Percentiles rank a stretch among this genome's conserved stretches.
Evolutionary conservation across 2,797 vertebrate genomes (phyloP).

Genomic region (Argyrosomus regius): DNA sequence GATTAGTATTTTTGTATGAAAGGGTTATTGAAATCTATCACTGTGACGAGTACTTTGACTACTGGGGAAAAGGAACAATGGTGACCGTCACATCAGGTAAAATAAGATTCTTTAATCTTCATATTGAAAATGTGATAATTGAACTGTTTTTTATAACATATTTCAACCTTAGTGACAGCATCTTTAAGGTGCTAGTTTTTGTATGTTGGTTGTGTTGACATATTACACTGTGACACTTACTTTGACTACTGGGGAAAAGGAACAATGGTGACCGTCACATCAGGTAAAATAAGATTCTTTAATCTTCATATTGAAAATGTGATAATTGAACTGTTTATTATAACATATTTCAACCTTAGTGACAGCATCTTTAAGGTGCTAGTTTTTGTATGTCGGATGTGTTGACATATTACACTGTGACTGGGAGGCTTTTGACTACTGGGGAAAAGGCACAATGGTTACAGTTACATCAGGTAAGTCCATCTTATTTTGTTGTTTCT

Average conservation of each 20-base stretch:
- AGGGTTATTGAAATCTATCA: slow-evolving; percentile 26
- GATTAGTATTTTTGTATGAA: slow-evolving; percentile 50
- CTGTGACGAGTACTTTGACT: slow-evolving; percentile 67
- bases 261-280: too few relatives aligned
- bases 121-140: background rate
- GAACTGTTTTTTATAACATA: background rate
- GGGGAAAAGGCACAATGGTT: slow-evolving; percentile 76
- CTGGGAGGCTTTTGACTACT: too few relatives aligned
- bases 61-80: slow-evolving; percentile 77
- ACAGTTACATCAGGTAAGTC: slow-evolving; percentile 78
- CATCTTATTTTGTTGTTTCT: background rate
- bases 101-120: background rate
- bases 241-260: too few relatives aligned
- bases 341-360: too few relatives aligned
- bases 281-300: too few relatives aligned
- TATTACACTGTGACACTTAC: too few relatives aligned
- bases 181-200: background rate
- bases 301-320: too few relatives aligned
- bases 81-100: slow-evolving; percentile 84
- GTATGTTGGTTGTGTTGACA: too few relatives aligned
- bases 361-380: too few relatives aligned
- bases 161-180: background rate
- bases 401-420: too few relatives aligned
- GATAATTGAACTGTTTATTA: too few relatives aligned
- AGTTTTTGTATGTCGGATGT: too few relatives aligned